Conservation (phyloP, 2,797 vertebrate genomes). For the Brotogeris chrysoptera region DNA sequence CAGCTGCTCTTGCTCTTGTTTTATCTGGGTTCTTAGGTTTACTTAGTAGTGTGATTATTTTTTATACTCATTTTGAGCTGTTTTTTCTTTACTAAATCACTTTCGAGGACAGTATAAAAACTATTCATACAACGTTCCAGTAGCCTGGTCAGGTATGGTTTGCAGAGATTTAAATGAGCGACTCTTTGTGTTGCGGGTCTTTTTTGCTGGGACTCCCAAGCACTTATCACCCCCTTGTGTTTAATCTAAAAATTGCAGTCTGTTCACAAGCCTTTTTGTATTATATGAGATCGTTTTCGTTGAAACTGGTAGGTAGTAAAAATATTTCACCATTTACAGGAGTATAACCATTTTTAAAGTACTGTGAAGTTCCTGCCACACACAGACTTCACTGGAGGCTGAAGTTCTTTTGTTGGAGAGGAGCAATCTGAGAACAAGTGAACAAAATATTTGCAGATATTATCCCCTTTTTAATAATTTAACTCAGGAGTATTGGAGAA, state of each 20-base stretch:
- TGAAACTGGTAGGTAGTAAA: background rate
- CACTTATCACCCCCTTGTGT: constrained; percentile 57
- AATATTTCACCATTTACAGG: background rate
- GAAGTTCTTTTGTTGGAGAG: background rate
- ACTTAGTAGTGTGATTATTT: background rate
- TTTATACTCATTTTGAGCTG: background rate
- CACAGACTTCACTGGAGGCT: background rate
- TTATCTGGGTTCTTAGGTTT: background rate
- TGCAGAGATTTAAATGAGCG: background rate
- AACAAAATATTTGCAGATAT: background rate
- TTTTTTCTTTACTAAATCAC: background rate
- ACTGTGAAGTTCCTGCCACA: background rate
- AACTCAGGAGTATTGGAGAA: background rate
- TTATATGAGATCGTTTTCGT: background rate
- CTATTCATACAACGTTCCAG: background rate
- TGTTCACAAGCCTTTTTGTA: background rate
- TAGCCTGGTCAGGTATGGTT: background rate
- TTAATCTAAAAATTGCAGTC: constrained; percentile 27
- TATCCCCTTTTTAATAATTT: background rate
- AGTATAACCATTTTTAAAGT: background rate
- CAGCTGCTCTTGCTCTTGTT: background rate
- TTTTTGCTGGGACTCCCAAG: background rate
- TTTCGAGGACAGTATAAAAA: background rate
- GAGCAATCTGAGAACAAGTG: background rate
- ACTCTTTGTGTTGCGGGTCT: background rate